A percentile compares a stretch with the other conserved stretches of the same genome.
Conservation (phyloP, 2,888 invertebrate species). For the Pammene fasciana region DNA sequence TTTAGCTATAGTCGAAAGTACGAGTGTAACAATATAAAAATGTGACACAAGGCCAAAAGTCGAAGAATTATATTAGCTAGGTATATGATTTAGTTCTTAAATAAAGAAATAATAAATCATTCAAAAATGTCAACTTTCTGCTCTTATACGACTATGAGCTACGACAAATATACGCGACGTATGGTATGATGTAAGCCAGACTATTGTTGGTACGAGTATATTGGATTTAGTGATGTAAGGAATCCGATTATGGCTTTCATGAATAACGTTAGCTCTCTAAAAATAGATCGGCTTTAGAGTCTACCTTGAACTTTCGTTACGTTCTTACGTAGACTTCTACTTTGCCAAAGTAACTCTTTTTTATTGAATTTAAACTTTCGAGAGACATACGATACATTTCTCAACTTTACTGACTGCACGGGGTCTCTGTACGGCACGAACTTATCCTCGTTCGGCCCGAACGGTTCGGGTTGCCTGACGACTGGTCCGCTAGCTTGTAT, state of each 20-base stretch:
- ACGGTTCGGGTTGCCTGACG: constrained; percentile 89
- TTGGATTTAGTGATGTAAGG: constrained; percentile 31
- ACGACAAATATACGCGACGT: not conserved
- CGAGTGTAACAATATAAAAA: too few species aligned
- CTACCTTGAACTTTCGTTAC: constrained; percentile 12
- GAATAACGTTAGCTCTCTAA: not conserved
- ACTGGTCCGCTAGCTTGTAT: constrained; percentile 98
- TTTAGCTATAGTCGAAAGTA: too few species aligned
- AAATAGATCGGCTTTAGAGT: constrained; percentile 10
- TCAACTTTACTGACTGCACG: too few species aligned
- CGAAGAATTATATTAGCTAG: too few species aligned
- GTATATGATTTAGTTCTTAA: too few species aligned
- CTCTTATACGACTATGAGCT: too few species aligned
- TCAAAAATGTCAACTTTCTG: too few species aligned
- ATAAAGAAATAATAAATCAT: too few species aligned
- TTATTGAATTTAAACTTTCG: too few species aligned
- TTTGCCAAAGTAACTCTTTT: too few species aligned
- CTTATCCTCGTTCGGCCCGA: constrained; percentile 92
- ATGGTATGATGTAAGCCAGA: constrained; percentile 5
- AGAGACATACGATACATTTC: too few species aligned
- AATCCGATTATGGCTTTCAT: constrained; percentile 25
- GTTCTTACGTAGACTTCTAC: not conserved
- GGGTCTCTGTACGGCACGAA: constrained; percentile 99
- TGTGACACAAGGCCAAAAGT: too few species aligned
- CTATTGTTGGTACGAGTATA: constrained; percentile 2